A percentile compares a stretch with the other conserved stretches of the same genome.
Evolutionary conservation across 2,888 invertebrate species (phyloP).

Genomic region (Isoperla grammatica): DNA sequence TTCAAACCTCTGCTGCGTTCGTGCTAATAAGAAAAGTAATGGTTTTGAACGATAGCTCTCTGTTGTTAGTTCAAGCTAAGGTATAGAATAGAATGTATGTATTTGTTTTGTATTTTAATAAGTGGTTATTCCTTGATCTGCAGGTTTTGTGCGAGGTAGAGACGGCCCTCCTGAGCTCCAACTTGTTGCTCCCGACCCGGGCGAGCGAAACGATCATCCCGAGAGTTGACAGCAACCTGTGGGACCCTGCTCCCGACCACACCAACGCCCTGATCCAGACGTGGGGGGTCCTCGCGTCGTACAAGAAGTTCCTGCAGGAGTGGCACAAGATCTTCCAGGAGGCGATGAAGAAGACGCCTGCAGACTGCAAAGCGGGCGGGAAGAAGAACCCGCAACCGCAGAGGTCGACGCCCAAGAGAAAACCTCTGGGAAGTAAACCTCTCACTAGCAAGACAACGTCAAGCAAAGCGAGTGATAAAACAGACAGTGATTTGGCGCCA

Average conservation of each 20-base stretch:
- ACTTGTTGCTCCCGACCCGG: slow-evolving; percentile 39
- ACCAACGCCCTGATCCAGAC: slow-evolving; percentile 55
- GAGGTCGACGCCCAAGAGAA: neutral
- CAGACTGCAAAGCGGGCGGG: too few relatives aligned
- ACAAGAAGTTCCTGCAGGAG: slow-evolving; percentile 54
- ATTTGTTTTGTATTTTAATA: too few relatives aligned
- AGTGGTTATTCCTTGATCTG: slow-evolving; percentile 4
- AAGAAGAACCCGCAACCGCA: too few relatives aligned
- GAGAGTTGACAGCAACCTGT: slow-evolving; percentile 13
- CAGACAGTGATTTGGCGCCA: neutral
- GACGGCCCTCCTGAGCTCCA: slow-evolving; percentile 48
- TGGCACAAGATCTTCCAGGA: slow-evolving; percentile 42
- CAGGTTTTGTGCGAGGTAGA: slow-evolving; percentile 55
- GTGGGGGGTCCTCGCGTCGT: slow-evolving; percentile 54
- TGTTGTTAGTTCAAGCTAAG: too few relatives aligned
- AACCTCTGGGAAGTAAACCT: neutral
- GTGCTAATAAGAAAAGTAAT: too few relatives aligned
- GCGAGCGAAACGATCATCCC: slow-evolving; percentile 24
- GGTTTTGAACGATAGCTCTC: too few relatives aligned
- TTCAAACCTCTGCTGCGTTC: too few relatives aligned
- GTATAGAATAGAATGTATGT: too few relatives aligned
- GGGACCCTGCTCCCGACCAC: slow-evolving; percentile 40
- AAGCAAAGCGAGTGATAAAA: neutral
- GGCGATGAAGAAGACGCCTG: neutral
- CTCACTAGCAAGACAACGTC: too few relatives aligned